Conservation (phyloP, 1,140 invertebrate genomes). For the Zaprionus gabonicus region DNA sequence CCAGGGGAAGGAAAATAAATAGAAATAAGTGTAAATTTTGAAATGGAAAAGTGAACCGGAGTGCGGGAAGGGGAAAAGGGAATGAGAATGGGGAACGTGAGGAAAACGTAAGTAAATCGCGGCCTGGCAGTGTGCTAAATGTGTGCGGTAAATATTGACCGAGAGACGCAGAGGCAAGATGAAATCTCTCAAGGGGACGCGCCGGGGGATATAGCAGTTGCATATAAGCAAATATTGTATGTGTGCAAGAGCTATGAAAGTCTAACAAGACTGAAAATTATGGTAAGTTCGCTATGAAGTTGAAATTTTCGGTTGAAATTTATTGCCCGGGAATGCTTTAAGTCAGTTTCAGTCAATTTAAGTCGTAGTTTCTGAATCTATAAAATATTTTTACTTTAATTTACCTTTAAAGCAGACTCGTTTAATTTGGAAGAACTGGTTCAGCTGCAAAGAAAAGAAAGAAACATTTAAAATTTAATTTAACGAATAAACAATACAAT, state of each 20-base stretch:
- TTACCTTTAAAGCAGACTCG: constrained; percentile 9
- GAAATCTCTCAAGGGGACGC: neutral
- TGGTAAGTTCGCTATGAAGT: neutral
- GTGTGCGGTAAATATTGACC: constrained; percentile 72
- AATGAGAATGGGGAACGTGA: constrained; percentile 45
- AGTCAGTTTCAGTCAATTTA: neutral
- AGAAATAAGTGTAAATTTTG: constrained; percentile 65
- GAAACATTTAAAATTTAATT: neutral
- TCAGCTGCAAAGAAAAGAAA: constrained; percentile 17
- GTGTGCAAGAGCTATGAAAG: neutral
- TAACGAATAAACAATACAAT: neutral
- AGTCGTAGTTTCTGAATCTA: neutral
- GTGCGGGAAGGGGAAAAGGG: neutral
- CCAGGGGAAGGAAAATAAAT: constrained; percentile 56
- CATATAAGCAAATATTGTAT: constrained; percentile 1
- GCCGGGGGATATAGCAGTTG: neutral
- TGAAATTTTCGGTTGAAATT: neutral
- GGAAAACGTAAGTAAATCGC: constrained; percentile 43
- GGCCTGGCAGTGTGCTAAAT: constrained; percentile 60
- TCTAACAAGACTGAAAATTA: neutral
- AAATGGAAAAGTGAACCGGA: constrained; percentile 55
- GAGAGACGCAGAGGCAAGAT: neutral
- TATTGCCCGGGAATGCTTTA: neutral
- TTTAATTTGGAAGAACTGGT: constrained; percentile 12
- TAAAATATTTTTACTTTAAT: neutral